Percentiles rank a stretch among this genome's conserved stretches.
phyloP scores from a whole-genome alignment of 92 coral and sea anemone genomes.

The Palythoa grandiflora region DNA sequence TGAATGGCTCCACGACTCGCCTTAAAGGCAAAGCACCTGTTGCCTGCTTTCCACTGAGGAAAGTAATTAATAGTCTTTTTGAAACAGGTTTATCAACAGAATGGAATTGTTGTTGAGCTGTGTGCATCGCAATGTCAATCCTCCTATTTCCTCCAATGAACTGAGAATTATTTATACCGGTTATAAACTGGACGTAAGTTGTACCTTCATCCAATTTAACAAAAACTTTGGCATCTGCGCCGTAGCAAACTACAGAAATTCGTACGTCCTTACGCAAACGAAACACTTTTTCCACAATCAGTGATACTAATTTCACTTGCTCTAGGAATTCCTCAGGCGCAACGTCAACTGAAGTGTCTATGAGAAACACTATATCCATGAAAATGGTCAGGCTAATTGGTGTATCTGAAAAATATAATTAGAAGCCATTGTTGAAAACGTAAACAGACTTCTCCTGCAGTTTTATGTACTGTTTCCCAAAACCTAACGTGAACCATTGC shows the following conservation, averaged over 20 bases:
- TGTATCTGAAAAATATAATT: neutral
- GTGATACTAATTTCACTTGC: slow-evolving; percentile 27
- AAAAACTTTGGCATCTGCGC: slow-evolving; percentile 50
- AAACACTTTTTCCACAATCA: slow-evolving; percentile 24
- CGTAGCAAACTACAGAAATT: slow-evolving; percentile 47
- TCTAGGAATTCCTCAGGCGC: slow-evolving; percentile 38
- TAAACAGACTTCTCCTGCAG: no score
- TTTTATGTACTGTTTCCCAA: no score
- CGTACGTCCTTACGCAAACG: slow-evolving; percentile 28
- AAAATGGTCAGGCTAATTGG: neutral
- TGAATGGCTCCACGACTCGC: slow-evolving; percentile 55
- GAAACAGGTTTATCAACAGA: slow-evolving; percentile 46
- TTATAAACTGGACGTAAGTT: slow-evolving; percentile 5
- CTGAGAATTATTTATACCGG: slow-evolving; percentile 34
- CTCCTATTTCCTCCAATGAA: slow-evolving; percentile 61
- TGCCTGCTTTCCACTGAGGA: slow-evolving; percentile 41
- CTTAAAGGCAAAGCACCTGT: slow-evolving; percentile 54
- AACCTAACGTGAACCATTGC: no score
- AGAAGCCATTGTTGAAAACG: neutral
- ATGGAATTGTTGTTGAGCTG: slow-evolving; percentile 47
- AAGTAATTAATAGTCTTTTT: slow-evolving; percentile 36
- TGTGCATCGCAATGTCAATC: slow-evolving; percentile 55
- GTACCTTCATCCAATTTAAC: slow-evolving; percentile 38
- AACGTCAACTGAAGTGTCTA: slow-evolving; percentile 54
- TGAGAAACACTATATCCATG: slow-evolving; percentile 49